phyloP scores from a whole-genome alignment of 2,113 vertebrate genomes.

The Micromys minutus region DNA sequence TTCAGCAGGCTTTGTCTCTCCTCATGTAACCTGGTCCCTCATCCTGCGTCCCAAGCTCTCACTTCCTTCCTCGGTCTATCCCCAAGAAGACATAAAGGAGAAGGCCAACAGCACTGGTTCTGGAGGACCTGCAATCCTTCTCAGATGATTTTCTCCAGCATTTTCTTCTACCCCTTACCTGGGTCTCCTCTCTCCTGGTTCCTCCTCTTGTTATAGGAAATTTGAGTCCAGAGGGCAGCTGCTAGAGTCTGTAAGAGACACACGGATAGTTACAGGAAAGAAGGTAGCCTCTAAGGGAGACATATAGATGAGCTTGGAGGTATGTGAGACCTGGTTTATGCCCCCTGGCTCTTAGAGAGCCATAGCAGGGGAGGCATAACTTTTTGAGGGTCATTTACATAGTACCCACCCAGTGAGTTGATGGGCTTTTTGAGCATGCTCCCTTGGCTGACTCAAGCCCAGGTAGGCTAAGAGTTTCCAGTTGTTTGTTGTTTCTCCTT shows the following conservation, averaged over 20 bases:
- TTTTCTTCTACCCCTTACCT: neutral
- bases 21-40: neutral
- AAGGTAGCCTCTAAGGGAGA: neutral
- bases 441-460: neutral
- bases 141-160: neutral
- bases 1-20: neutral
- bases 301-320: neutral
- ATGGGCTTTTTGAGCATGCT: neutral
- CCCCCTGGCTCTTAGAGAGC: neutral
- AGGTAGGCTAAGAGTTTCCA: neutral
- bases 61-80: neutral
- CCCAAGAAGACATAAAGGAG: neutral
- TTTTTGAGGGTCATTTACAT: neutral
- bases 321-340: neutral
- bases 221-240: neutral
- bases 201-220: neutral
- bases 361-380: neutral
- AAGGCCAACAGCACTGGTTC: neutral
- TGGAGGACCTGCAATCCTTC: neutral
- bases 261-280: neutral
- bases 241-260: neutral
- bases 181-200: neutral
- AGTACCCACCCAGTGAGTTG: neutral
- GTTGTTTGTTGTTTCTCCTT: neutral
- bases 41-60: neutral